A percentile compares a stretch with the other conserved stretches of the same genome.
Conservation (phyloP, 1,140 invertebrate genomes). For the Trichomalopsis sarcophagae region DNA sequence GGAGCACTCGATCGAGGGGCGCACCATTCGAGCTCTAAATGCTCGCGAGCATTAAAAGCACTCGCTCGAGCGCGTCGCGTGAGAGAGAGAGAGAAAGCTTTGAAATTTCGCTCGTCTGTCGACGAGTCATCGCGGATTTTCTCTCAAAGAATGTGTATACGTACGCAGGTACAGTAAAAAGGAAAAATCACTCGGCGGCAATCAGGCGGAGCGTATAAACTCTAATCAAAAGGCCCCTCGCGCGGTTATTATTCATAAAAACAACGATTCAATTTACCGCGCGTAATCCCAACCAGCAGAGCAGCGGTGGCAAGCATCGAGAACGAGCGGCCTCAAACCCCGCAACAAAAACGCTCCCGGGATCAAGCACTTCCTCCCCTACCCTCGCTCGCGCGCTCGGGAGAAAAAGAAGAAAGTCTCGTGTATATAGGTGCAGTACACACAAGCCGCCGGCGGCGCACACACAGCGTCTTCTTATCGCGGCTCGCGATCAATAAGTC, state of each 20-base stretch:
- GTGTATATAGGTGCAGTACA: slow-evolving; percentile 24
- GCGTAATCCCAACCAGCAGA: slow-evolving; percentile 4
- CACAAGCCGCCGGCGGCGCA: slow-evolving; percentile 30
- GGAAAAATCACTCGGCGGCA: neutral
- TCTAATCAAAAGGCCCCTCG: slow-evolving; percentile 5
- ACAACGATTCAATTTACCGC: slow-evolving; percentile 46
- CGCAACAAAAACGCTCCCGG: slow-evolving; percentile 12
- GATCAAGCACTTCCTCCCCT: neutral
- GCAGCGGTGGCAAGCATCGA: neutral
- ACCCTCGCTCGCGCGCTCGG: neutral
- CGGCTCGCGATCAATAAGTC: slow-evolving; percentile 72
- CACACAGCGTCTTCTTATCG: slow-evolving; percentile 72
- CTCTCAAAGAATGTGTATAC: neutral
- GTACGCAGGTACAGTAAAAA: neutral
- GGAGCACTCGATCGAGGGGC: neutral
- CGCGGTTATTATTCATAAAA: slow-evolving; percentile 46
- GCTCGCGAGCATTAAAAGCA: slow-evolving; percentile 35
- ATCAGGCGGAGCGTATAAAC: neutral
- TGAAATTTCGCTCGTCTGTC: neutral
- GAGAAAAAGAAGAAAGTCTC: slow-evolving; percentile 10
- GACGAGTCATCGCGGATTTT: neutral
- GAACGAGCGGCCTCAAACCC: slow-evolving; percentile 1
- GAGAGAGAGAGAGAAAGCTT: neutral
- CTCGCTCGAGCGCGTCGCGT: slow-evolving; percentile 19
- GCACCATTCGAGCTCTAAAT: slow-evolving; percentile 10